Conservation (phyloP, 2,113 vertebrate species). For the Pycnonotus jocosus region DNA sequence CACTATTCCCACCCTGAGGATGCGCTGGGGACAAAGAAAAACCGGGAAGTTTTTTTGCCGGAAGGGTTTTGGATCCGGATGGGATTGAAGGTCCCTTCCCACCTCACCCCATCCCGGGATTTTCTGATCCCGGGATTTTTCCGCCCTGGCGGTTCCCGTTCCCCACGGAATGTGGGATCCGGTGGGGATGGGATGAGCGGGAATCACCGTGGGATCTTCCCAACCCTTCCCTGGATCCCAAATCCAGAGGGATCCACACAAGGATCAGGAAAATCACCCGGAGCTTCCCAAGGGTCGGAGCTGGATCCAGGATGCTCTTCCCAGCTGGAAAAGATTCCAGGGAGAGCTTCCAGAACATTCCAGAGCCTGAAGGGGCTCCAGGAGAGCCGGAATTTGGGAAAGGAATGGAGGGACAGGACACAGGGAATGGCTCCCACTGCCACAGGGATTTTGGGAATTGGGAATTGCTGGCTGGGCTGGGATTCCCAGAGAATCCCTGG, state of each 20-base stretch:
- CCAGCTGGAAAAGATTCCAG: neutral
- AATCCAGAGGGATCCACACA: too few species aligned
- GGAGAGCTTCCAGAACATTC: neutral
- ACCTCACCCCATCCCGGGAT: neutral
- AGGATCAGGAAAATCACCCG: neutral
- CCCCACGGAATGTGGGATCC: neutral
- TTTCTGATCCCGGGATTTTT: neutral
- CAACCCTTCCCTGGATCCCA: accelerated
- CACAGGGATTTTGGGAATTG: too few species aligned
- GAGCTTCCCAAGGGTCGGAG: neutral
- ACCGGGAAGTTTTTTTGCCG: neutral
- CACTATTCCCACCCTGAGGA: neutral
- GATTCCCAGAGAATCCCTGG: neutral
- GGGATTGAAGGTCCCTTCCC: neutral
- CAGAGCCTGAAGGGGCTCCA: neutral
- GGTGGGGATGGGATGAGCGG: neutral
- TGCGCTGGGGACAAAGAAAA: neutral
- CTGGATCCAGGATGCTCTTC: neutral
- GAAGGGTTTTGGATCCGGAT: neutral
- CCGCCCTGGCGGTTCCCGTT: neutral
- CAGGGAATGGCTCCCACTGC: too few species aligned
- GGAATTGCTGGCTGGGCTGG: too few species aligned
- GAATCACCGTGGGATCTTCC: neutral
- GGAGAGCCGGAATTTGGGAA: too few species aligned
- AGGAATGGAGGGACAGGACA: too few species aligned